Evolutionary conservation across 2,888 invertebrate species (phyloP), one percentile per base, ranked within the genome.

Genomic region (Willowsia nigromaculata): DNA sequence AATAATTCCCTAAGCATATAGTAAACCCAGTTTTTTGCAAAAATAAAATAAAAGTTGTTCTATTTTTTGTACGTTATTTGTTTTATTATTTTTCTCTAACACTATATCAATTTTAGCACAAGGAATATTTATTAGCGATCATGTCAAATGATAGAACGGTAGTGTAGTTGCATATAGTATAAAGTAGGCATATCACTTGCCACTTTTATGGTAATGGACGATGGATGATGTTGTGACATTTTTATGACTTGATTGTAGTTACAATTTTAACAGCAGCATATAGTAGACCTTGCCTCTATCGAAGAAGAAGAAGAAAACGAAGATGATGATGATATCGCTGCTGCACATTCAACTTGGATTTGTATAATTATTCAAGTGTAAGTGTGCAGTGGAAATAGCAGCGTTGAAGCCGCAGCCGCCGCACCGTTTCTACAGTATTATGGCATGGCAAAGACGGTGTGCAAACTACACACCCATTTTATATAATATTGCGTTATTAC

Each of bases 211-310:
- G 43, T 40, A 37, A 3, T 65, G 59, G n/a, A n/a, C n/a, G n/a
- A n/a, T n/a, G n/a, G 27, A 25, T 65, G 65, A 65, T 65, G 37
- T 71, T 71, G 43, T 71, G 71, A 71, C 71, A 71, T 71, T 71
- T 71, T 71, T 71, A 71, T 71, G 43, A 71, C 25, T 71, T 15
- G 71, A 71, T 71, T 40, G 71, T 71, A 71, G 33, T 37, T 65
- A 65, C 65, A 65, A n/a, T 65, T 65, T 65, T 33, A 33, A 37
- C 33, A 65, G 65, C 65, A n/a, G n/a, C n/a, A n/a, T n/a, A n/a
- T n/a, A n/a, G n/a, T n/a, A n/a, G n/a, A n/a, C n/a, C n/a, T n/a
- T n/a, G n/a, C n/a, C n/a, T n/a, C n/a, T n/a, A n/a, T n/a, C n/a
- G 9, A 4, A 18, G 37, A 1, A 37, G 37, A 0, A n/a, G 68